Base-by-base conservation (phyloP, 2,888 invertebrate species). In the Branchipolynoe longqiensis region DNA sequence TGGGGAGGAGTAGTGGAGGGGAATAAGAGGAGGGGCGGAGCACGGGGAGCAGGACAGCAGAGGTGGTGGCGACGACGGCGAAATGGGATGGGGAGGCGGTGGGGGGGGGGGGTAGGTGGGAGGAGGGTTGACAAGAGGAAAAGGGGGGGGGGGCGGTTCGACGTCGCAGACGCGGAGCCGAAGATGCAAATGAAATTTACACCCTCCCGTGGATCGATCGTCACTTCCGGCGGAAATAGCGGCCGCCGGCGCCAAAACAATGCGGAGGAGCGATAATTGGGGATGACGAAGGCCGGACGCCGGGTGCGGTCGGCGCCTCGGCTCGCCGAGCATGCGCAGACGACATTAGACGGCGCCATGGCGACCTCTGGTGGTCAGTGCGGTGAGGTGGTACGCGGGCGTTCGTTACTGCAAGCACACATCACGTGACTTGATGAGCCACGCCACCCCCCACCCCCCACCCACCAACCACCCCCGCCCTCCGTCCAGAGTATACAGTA, bases 191-290 rank as follows among this genome's bases (percentile, higher is more conserved):
- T 54, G 78, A 78, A 78, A 78, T 78, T 78, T 78, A 78, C 78
- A 78, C 78, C 78, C 48, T 78, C 31, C 28, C 48, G 18, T 18
- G 78, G 18, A 78, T 78, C 78, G 78, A 78, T 48, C 41, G 78
- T 41, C 78, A 54, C 78, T 78, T 78, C 78, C 78, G 78, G 48
- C 48, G 48, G 78, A 48, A 41, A 40, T 48, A 74, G 74, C 41
- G 74, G 74, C 74, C 74, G 40, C 41, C 74, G 54, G 73, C 48
- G 78, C 25, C 78, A 78, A 78, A 78, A 78, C 78, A 78, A 78
- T 48, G 78, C 31, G 48, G 74, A 31, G 41, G 78, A 78, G 78
- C 48, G 78, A 78, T 78, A 78, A 78, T 78, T 78, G 78, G 54
- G 78, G 25, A n/a, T 25, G 78, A 69, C 69, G 69, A 69, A 69